phyloP scores from a whole-genome alignment of 2,888 invertebrate genomes.

The Chrysolina haemoptera region DNA sequence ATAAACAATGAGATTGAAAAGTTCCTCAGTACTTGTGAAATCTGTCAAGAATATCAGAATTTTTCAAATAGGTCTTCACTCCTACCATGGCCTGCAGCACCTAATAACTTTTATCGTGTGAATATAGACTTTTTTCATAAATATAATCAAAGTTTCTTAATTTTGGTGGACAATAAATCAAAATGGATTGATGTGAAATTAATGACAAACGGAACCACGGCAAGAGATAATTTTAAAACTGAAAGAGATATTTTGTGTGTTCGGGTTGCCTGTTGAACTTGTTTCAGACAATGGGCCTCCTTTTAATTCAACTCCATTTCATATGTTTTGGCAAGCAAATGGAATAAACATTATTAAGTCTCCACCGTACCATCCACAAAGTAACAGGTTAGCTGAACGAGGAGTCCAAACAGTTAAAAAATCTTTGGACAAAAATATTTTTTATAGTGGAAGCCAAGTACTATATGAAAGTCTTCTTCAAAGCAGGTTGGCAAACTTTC shows the following conservation, averaged over 20 bases:
- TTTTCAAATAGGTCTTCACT: conserved; percentile 38
- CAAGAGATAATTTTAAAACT: conserved; percentile 34
- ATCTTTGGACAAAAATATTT: conserved; percentile 37
- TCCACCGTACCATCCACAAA: conserved; percentile 52
- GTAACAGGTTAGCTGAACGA: conserved; percentile 51
- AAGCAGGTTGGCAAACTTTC: conserved; percentile 7
- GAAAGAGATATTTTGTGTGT: conserved; percentile 46
- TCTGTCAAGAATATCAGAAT: conserved; percentile 48
- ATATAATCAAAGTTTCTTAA: too few species aligned
- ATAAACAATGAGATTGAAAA: conserved; percentile 47
- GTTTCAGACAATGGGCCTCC: conserved; percentile 54
- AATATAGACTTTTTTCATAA: too few species aligned
- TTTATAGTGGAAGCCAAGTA: too few species aligned
- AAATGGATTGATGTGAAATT: conserved; percentile 52
- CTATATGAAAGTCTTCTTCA: not conserved
- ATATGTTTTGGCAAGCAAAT: conserved; percentile 51
- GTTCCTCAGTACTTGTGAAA: conserved; percentile 43
- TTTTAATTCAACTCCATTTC: conserved; percentile 49
- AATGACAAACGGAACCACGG: conserved; percentile 48
- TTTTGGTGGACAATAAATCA: too few species aligned
- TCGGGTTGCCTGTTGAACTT: conserved; percentile 49
- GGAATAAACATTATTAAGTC: conserved; percentile 51
- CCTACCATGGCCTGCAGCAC: conserved; percentile 42
- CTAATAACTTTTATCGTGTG: conserved; percentile 36
- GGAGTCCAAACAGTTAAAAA: conserved; percentile 52